Conservation (phyloP, 2,797 vertebrate genomes). For the Oreortyx pictus region DNA sequence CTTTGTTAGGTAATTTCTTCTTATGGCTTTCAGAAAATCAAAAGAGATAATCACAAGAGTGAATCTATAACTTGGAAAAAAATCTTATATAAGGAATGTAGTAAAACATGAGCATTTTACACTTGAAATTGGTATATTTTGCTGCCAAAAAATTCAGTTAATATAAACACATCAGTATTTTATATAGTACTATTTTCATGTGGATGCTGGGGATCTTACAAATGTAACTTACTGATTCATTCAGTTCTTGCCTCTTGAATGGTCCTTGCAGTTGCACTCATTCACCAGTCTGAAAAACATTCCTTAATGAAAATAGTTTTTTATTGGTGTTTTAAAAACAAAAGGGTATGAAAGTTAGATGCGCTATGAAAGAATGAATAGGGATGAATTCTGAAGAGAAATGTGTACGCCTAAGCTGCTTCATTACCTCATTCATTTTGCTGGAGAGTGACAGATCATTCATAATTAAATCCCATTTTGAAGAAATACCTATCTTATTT, state of each 20-base stretch:
- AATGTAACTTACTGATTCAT: slow-evolving; percentile 9
- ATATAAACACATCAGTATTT: background rate
- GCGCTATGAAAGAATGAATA: background rate
- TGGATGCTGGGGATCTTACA: background rate
- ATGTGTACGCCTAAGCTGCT: background rate
- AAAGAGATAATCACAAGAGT: too few relatives aligned
- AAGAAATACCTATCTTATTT: background rate
- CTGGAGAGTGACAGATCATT: fast-evolving
- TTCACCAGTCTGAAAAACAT: slow-evolving; percentile 11
- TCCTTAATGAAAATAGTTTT: background rate
- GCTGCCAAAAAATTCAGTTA: background rate
- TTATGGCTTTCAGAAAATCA: too few relatives aligned
- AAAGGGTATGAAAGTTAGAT: background rate
- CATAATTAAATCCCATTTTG: background rate
- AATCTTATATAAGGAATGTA: too few relatives aligned
- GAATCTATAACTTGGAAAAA: too few relatives aligned
- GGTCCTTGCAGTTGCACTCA: background rate
- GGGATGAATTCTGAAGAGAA: background rate
- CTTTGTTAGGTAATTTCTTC: background rate
- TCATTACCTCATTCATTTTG: background rate
- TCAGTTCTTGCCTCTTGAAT: background rate
- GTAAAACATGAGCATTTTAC: background rate
- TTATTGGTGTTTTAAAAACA: background rate
- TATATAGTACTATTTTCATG: background rate
- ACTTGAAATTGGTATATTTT: background rate